A percentile compares a stretch with the other conserved stretches of the same genome.
phyloP scores from a whole-genome alignment of 1,140 invertebrate species.

The Chironomus striatipennis region DNA sequence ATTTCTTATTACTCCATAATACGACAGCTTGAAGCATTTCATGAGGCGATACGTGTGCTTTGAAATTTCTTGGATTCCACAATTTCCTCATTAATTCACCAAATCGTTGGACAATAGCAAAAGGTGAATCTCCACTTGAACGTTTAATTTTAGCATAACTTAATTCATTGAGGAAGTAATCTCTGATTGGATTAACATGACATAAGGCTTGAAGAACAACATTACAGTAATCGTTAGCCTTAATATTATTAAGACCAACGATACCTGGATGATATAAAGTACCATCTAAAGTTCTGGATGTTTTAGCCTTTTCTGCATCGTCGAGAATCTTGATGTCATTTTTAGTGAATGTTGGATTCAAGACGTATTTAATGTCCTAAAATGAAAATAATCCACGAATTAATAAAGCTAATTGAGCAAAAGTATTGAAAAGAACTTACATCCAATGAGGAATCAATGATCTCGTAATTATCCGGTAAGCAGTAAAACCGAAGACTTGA shows the following conservation, averaged over 20 bases:
- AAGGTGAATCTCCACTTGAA: constrained; percentile 85
- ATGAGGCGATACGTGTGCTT: constrained; percentile 98
- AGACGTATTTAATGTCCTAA: constrained; percentile 92
- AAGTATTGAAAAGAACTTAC: too few relatives aligned
- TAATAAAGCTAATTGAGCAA: too few relatives aligned
- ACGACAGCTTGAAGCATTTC: constrained; percentile 99
- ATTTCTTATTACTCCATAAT: constrained; percentile 94
- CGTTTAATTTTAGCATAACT: constrained; percentile 84
- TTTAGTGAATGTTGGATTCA: constrained; percentile 92
- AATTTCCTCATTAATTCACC: constrained; percentile 95
- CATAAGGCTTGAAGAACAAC: constrained; percentile 93
- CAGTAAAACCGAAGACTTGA: constrained; percentile 98
- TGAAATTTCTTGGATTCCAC: constrained; percentile 99
- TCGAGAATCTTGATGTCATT: constrained; percentile 70
- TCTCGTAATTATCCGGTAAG: constrained; percentile 98
- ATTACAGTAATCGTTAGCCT: constrained; percentile 99
- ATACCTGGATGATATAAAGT: constrained; percentile 94
- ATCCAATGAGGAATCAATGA: constrained; percentile 97
- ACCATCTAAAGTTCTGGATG: constrained; percentile 93
- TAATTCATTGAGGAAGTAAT: constrained; percentile 91
- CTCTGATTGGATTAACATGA: constrained; percentile 86
- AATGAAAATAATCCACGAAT: too few relatives aligned
- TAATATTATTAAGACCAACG: constrained; percentile 97
- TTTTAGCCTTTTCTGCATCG: constrained; percentile 56
- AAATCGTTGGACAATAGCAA: constrained; percentile 90